Conservation (phyloP, 1,140 invertebrate species). For the Lepidurus arcticus region DNA sequence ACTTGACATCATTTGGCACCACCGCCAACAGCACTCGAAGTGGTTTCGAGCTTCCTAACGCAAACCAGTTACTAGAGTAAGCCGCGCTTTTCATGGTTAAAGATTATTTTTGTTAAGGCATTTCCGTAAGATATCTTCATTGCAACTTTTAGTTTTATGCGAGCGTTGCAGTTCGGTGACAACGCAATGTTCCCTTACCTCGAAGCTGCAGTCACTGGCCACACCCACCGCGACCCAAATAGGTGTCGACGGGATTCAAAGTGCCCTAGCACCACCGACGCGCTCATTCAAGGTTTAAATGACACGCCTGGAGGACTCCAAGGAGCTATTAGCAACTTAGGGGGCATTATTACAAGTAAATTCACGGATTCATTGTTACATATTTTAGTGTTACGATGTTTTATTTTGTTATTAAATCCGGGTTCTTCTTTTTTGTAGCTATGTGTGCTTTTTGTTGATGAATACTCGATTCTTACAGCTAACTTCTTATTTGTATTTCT, state of each 20-base stretch:
- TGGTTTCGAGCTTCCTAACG: neutral
- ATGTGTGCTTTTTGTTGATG: neutral
- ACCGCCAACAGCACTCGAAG: neutral
- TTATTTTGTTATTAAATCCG: neutral
- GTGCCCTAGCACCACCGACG: neutral
- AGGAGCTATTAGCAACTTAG: slow-evolving; percentile 19
- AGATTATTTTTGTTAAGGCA: no score
- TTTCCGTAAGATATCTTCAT: no score
- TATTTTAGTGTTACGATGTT: neutral
- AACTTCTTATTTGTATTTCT: neutral
- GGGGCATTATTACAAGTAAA: slow-evolving; percentile 6
- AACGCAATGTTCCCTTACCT: neutral
- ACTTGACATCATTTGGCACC: neutral
- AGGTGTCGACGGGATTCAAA: neutral
- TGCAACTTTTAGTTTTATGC: neutral
- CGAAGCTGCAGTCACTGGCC: neutral
- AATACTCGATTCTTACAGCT: neutral
- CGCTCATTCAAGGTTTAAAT: neutral
- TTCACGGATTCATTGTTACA: neutral
- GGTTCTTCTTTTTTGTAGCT: neutral
- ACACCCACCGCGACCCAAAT: neutral
- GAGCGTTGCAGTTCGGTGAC: neutral
- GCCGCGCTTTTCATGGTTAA: neutral
- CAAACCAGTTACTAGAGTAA: neutral
- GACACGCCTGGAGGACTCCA: neutral